phyloP scores from a whole-genome alignment of 2,888 invertebrate genomes.

The Andrena haemorrhoa region DNA sequence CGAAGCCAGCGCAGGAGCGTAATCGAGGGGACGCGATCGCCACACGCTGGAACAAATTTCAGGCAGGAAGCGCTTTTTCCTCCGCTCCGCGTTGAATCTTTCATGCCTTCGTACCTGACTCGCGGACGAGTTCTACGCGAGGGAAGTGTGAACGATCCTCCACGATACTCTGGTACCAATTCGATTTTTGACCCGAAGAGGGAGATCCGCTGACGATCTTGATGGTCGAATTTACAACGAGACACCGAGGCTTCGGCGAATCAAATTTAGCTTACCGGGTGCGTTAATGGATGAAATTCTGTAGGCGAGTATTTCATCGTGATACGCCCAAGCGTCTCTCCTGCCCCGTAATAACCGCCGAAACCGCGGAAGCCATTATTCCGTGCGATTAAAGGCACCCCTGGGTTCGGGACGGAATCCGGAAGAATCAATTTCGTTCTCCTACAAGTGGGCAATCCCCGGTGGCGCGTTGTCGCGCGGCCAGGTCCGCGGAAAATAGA shows the following conservation, averaged over 20 bases:
- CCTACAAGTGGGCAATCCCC: conserved; percentile 55
- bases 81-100: conserved; percentile 63
- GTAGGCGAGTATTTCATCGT: no score
- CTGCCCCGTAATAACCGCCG: conserved; percentile 1
- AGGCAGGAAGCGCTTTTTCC: conserved; percentile 14
- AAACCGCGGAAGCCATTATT: conserved; percentile 33
- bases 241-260: no score
- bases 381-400: conserved; percentile 24
- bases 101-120: conserved; percentile 50
- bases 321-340: neutral
- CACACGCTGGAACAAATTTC: conserved; percentile 41
- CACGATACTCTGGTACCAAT: neutral
- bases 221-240: no score
- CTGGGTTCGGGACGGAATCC: conserved; percentile 20
- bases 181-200: neutral
- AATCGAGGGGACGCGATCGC: conserved; percentile 58
- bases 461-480: conserved; percentile 37
- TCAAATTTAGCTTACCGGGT: neutral
- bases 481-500: conserved; percentile 27
- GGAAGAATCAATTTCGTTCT: conserved; percentile 47
- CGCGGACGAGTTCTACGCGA: conserved; percentile 58
- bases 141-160: conserved; percentile 52
- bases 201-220: neutral
- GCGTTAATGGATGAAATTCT: no score
- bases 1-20: conserved; percentile 21